A percentile compares a stretch with the other conserved stretches of the same genome.
phyloP scores from a whole-genome alignment of 2,888 invertebrate species.

The Spodoptera littoralis region DNA sequence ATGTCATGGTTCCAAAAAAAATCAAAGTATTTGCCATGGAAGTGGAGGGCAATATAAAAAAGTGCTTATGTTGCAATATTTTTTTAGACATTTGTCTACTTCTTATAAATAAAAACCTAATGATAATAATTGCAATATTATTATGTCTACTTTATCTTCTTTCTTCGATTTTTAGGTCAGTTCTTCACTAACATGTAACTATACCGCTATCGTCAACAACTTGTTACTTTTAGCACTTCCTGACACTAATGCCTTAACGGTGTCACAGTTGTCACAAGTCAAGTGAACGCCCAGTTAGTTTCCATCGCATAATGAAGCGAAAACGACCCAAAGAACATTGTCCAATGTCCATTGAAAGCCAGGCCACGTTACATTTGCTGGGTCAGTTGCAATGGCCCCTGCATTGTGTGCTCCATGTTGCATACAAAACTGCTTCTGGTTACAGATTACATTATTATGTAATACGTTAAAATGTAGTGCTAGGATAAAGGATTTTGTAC shows the following conservation, averaged over 20 bases:
- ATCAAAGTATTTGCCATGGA: too few relatives aligned
- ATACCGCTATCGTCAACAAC: conserved; percentile 40
- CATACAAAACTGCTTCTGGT: conserved; percentile 11
- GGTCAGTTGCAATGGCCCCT: conserved; percentile 28
- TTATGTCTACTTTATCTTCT: not conserved
- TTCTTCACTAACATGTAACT: too few relatives aligned
- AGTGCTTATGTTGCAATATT: too few relatives aligned
- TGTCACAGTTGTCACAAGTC: conserved; percentile 52
- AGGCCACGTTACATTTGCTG: conserved; percentile 38
- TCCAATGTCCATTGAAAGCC: conserved; percentile 41
- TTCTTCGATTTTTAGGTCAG: too few relatives aligned
- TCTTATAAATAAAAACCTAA: too few relatives aligned
- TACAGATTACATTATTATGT: conserved; percentile 7
- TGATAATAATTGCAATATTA: too few relatives aligned
- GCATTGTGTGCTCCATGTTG: conserved; percentile 22
- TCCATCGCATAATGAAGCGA: conserved; percentile 47
- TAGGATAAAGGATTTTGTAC: not conserved
- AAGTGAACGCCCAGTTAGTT: conserved; percentile 46
- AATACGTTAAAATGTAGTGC: conserved; percentile 6
- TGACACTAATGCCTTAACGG: conserved; percentile 52
- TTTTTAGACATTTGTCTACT: too few relatives aligned
- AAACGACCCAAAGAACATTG: conserved; percentile 39
- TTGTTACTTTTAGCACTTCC: conserved; percentile 55
- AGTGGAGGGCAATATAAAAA: too few relatives aligned
- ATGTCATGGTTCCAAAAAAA: too few relatives aligned